These are phyloP conservation scores for Callimorpha dominula DNA, from an alignment of 2,888 invertebrate genomes.

Conservation along the genomic window DNA sequence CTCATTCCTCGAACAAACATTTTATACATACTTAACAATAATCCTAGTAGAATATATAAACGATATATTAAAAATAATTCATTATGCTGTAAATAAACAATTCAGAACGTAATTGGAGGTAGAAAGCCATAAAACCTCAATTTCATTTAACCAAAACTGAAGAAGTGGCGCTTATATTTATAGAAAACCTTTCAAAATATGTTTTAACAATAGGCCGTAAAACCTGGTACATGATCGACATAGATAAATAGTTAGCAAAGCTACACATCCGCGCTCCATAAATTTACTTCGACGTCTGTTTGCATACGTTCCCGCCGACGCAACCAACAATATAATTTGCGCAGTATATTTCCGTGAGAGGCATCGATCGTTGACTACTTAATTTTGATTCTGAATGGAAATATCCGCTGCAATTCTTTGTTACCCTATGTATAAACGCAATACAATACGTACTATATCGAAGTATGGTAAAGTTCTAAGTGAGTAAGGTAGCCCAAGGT, in stretches of 20 bases:
- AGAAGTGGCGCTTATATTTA: slow-evolving; percentile 31
- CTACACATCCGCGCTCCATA: slow-evolving; percentile 60
- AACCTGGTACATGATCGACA: slow-evolving; percentile 39
- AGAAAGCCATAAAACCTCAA: slow-evolving; percentile 9
- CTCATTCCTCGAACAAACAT: background rate
- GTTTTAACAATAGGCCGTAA: slow-evolving; percentile 48
- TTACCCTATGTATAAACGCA: slow-evolving; percentile 49
- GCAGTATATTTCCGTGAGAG: slow-evolving; percentile 62
- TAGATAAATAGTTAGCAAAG: slow-evolving; percentile 54
- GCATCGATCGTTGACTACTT: slow-evolving; percentile 40
- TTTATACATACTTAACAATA: background rate
- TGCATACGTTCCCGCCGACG: slow-evolving; percentile 57
- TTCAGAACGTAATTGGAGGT: background rate
- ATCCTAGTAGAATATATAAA: slow-evolving; percentile 13
- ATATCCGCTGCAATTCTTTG: slow-evolving; percentile 52
- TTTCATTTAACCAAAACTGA: slow-evolving; percentile 25
- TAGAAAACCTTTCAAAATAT: slow-evolving; percentile 37
- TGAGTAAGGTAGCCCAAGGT: slow-evolving; percentile 70
- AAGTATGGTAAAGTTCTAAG: slow-evolving; percentile 55
- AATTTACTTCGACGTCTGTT: slow-evolving; percentile 50
- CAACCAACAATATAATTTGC: slow-evolving; percentile 59
- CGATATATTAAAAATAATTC: slow-evolving; percentile 9
- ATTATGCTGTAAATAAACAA: background rate
- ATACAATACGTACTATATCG: slow-evolving; percentile 24
- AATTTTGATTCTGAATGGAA: slow-evolving; percentile 24